phyloP scores from a whole-genome alignment of 2,888 invertebrate genomes.

The Axea sp. region DNA sequence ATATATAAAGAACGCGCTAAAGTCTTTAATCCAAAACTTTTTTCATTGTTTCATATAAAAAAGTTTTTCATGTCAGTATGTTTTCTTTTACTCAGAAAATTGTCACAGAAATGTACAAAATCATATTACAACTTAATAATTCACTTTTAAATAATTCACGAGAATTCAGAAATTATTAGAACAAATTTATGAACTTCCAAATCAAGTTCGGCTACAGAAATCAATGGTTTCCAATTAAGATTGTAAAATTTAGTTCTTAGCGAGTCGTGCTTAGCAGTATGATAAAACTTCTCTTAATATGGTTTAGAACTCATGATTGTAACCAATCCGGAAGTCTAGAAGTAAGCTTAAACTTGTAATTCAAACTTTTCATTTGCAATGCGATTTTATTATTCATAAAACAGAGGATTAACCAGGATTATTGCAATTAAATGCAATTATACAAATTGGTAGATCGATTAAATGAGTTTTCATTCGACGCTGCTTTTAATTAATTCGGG shows the following conservation, averaged over 20 bases:
- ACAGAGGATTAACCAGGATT: not conserved
- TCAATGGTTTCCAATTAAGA: slow-evolving; percentile 56
- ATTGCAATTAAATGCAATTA: not conserved
- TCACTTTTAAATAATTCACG: too few relatives aligned
- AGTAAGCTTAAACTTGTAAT: slow-evolving; percentile 12
- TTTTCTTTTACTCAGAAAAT: too few relatives aligned
- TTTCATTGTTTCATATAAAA: too few relatives aligned
- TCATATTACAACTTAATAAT: too few relatives aligned
- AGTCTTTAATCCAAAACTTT: too few relatives aligned
- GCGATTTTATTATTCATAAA: slow-evolving; percentile 4
- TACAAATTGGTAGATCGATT: too few relatives aligned
- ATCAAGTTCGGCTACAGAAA: slow-evolving; percentile 24
- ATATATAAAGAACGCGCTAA: too few relatives aligned
- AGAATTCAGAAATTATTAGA: too few relatives aligned
- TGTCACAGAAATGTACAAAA: too few relatives aligned
- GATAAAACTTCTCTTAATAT: slow-evolving; percentile 45
- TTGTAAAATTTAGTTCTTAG: slow-evolving; percentile 6
- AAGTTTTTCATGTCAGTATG: too few relatives aligned
- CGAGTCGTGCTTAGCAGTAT: slow-evolving; percentile 5
- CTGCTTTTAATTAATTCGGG: too few relatives aligned
- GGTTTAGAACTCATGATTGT: slow-evolving; percentile 16
- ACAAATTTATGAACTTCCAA: slow-evolving; percentile 42
- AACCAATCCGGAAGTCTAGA: slow-evolving; percentile 10
- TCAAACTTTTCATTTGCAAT: slow-evolving; percentile 5
- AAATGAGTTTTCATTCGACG: too few relatives aligned